Evolutionary conservation across 2,888 invertebrate species (phyloP).

Genomic region (Yponomeuta sedellus): DNA sequence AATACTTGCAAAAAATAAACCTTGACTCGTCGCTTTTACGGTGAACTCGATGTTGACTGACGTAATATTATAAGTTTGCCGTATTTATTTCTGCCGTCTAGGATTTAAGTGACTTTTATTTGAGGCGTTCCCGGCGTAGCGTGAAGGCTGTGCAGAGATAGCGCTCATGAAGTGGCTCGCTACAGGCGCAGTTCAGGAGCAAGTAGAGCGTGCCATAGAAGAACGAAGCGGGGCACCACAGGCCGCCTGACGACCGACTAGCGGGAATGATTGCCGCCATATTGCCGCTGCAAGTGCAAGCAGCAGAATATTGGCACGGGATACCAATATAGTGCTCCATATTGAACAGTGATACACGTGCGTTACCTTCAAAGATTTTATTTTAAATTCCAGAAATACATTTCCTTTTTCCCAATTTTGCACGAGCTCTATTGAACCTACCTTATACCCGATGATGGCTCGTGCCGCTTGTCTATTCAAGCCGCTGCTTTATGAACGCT

Average conservation of each 20-base stretch:
- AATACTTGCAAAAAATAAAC: slow-evolving; percentile 10
- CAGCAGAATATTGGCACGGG: neutral
- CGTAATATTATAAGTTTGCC: slow-evolving; percentile 1
- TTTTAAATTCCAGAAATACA: neutral
- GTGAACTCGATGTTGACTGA: neutral
- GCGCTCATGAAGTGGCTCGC: neutral
- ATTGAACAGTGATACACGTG: slow-evolving; percentile 2
- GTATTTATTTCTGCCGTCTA: slow-evolving; percentile 1
- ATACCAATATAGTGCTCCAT: neutral
- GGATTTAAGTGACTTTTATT: neutral
- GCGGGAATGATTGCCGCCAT: no score
- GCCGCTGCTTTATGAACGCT: neutral
- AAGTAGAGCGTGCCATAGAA: no score
- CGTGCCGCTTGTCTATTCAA: neutral
- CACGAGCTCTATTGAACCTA: neutral
- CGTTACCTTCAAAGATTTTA: neutral
- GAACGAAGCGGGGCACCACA: no score
- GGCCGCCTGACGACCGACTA: no score
- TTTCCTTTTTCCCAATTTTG: neutral
- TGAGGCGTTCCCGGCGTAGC: neutral
- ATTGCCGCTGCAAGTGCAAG: neutral
- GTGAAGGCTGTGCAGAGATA: neutral
- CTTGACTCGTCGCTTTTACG: slow-evolving; percentile 1
- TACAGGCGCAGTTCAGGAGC: neutral
- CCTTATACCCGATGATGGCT: neutral